Percentiles rank a stretch among this genome's conserved stretches.
phyloP scores from a whole-genome alignment of 2,113 vertebrate species.

The Alligator sinensis region DNA sequence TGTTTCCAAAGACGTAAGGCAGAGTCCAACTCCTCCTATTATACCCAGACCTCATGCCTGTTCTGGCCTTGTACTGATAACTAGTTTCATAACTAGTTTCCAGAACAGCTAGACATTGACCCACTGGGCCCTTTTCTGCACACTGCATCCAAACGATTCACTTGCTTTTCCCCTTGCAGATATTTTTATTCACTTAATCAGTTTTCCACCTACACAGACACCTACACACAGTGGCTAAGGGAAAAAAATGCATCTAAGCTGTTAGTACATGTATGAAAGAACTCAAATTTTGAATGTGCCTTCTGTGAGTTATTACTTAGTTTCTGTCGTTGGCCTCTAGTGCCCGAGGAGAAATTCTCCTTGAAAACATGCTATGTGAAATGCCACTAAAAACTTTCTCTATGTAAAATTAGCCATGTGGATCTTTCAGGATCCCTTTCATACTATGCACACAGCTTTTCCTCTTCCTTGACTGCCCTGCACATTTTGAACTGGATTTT shows the following conservation, averaged over 20 bases:
- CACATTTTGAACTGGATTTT: no score
- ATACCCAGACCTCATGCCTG: background rate
- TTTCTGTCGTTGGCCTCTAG: background rate
- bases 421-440: background rate
- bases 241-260: slow-evolving; percentile 43
- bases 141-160: background rate
- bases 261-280: background rate
- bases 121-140: background rate
- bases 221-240: slow-evolving; percentile 10
- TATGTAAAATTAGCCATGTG: background rate
- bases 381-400: background rate
- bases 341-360: background rate
- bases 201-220: slow-evolving; percentile 53
- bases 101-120: background rate
- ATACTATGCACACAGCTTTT: background rate
- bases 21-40: background rate
- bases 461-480: background rate
- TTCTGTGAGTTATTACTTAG: background rate
- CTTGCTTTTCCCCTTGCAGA: slow-evolving; percentile 15
- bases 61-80: background rate
- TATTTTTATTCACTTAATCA: slow-evolving; percentile 39
- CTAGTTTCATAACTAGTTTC: background rate
- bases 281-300: background rate
- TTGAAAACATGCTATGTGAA: background rate
- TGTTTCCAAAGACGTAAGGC: background rate